Evolutionary conservation across 2,113 vertebrate genomes (phyloP), one percentile per base, ranked within the genome.

Genomic region (Phrynosoma platyrhinos): DNA sequence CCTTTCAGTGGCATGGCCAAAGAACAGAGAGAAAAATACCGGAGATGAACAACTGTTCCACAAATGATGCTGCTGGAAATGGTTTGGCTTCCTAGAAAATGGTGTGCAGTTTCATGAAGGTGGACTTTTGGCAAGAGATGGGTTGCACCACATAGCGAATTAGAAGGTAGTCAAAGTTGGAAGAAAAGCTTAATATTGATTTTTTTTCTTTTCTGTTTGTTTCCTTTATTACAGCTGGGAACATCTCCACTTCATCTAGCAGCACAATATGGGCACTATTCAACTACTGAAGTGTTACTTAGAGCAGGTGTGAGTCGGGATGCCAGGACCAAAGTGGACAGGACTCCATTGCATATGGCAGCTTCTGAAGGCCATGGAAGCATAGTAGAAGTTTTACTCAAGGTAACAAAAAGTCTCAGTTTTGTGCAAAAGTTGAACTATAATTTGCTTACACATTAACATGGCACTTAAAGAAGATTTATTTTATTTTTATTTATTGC

Each of bases 231-330:
- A 0, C 89, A 98, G 98, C 79, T 98, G 92, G 98, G 98, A 95
- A 98, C 98, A 9, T 98, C 98, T 92, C 98, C 98, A 1, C 97
- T 98, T 87, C 98, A 98, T 94, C 95, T 98, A 68, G 98, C 98
- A 66, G 98, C 97, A 69, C 98, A 98, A 82, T 98, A 97, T 16
- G 98, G 98, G 3, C 98, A 98, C 87, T 98, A 98, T 88, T 98
- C 98, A 32, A 98, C 98, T 90, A 98, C 98, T 0, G 98, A 98
- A 87, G 98, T 98, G 30, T 95, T 98, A 1, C 96, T 98, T 71
- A 96, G 98, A 42, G 98, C 98, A 18, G 98, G 98, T 25, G 98
- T 98, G 20, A 98, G 98, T 89, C 96, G 98, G 68, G 98, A 98
- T 94, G 98, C 98, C 89, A 97, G 98, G 92, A 98, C 98, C 85